Base-by-base conservation (phyloP, 30 jellyfish, hydroid and myxozoan genomes). In the Mastigias papua region DNA sequence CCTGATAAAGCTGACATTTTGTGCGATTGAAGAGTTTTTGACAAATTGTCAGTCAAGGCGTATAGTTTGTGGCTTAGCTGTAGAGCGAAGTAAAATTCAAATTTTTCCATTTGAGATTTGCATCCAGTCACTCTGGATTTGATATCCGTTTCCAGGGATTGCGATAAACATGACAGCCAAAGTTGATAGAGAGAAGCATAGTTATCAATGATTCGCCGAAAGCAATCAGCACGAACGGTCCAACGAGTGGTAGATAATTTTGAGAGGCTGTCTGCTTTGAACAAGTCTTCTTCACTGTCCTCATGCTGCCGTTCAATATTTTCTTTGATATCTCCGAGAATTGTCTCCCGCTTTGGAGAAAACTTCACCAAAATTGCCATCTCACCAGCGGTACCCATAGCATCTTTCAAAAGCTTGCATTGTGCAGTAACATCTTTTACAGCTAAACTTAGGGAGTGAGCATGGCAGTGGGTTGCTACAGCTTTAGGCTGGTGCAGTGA, bases 391-490 rank as follows among this genome's bases (percentile, higher is more conserved):
- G 90, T 80, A 54, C 86, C 72, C 86, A 74, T 37, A 60, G 72
- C 72, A 60, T 60, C 33, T 21, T 60, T 27, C 72, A 60, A 60
- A 21, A 60, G 29, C 78, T 88, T 88, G 82, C 88, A 76, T 78
- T 35, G 63, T 51, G 80, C 26, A 34, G 93, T 80, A 19, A 89
- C 60, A 50, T 88, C 89, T 51, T 88, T 73, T 49, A 84, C 91
- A 31, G 89, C 87, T 29, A 88, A 76, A 70, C 96, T 87, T 61
- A 87, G 61, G 63, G 93, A 88, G 66, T 88, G 97, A 76, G 89
- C 81, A 80, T 88, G 97, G 50, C 97, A 80, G 78, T 88, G 94
- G 37, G 97, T 88, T 63, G 72, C 93, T 79, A 80, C 48, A 35
- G 93, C 89, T 80, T 88, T 63, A 46, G 97, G 97, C 63, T n/a